Evolutionary conservation across 2,113 vertebrate genomes (phyloP).

Genomic region (Tetrax tetrax): DNA sequence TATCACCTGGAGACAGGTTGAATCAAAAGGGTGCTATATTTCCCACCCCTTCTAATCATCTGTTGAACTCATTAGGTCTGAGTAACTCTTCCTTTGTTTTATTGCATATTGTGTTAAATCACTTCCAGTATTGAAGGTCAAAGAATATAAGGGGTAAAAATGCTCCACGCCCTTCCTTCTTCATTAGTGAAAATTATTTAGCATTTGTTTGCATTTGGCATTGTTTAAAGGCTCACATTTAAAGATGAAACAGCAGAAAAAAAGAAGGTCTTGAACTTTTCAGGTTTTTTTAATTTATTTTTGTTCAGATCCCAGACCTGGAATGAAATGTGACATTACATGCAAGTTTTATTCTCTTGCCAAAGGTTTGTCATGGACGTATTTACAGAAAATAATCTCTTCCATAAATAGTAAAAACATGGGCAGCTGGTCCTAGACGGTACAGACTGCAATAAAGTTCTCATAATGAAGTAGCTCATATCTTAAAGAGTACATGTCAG

Average conservation of each 20-base stretch:
- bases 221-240: neutral
- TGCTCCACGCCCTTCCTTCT: conserved; percentile 17
- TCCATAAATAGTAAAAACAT: conserved; percentile 62
- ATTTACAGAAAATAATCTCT: conserved; percentile 65
- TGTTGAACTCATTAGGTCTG: conserved; percentile 50
- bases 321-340: conserved; percentile 56
- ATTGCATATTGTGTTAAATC: conserved; percentile 41
- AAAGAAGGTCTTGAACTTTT: neutral
- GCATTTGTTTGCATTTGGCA: conserved; percentile 56
- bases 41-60: conserved; percentile 33
- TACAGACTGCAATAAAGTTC: neutral
- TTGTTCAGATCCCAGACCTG: conserved; percentile 31
- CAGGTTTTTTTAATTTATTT: conserved; percentile 51
- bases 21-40: conserved; percentile 30
- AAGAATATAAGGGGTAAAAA: conserved; percentile 43
- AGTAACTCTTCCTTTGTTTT: conserved; percentile 70
- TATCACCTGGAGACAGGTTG: conserved; percentile 48
- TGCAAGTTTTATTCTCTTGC: conserved; percentile 46
- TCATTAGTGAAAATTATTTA: conserved; percentile 34
- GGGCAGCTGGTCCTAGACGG: conserved; percentile 7
- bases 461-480: neutral
- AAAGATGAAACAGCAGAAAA: conserved; percentile 3
- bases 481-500: neutral
- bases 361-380: conserved; percentile 38
- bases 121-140: conserved; percentile 29